Evolutionary conservation across 37 sponge, comb jelly and placozoan genomes (phyloP), one percentile per base, ranked within the genome.

Genomic region (Halisarca cf. caerulea): DNA sequence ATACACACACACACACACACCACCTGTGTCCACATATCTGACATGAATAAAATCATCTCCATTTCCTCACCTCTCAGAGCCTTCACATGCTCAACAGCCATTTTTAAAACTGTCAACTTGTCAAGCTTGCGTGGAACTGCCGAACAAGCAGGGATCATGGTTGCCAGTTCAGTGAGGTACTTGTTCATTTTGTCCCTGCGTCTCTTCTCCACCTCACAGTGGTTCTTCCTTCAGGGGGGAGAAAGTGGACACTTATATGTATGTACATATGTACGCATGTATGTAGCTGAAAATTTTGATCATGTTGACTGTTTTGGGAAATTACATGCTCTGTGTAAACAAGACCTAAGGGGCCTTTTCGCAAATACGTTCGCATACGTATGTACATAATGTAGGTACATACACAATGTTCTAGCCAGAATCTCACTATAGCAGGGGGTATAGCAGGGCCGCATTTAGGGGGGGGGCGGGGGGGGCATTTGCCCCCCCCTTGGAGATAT

Each of bases 31-130:
- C 6, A 20, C 6, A 20, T 30, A 62, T 20, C 9, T 5, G 9
- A 62, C 64, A 62, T 28, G n/a, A n/a, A n/a, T n/a, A n/a, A n/a
- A n/a, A n/a, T n/a, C n/a, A n/a, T n/a, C n/a, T n/a, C n/a, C n/a
- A n/a, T n/a, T n/a, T n/a, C n/a, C n/a, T n/a, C n/a, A 80, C 93
- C 91, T 85, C 94, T 88, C 40, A 96, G 81, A 20, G 82, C 91
- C 85, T 96, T 96, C 89, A 96, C 86, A 78, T 96, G 96, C 54
- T 91, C 87, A 25, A 96, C 96, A 7, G 96, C 93, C 96, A 96
- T 96, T 80, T 93, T 93, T 0, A 96, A 81, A 1, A 93, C 90
- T 14, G 96, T 93, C 44, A 93, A 83, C 47, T 96, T 96, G 87
- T 96, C 96, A 1, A 92, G 93, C 42, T 77, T 87, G 23, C 96